Evolutionary conservation across 64 coral and sea anemone genomes (phyloP).

Genomic region (Montipora cactus): DNA sequence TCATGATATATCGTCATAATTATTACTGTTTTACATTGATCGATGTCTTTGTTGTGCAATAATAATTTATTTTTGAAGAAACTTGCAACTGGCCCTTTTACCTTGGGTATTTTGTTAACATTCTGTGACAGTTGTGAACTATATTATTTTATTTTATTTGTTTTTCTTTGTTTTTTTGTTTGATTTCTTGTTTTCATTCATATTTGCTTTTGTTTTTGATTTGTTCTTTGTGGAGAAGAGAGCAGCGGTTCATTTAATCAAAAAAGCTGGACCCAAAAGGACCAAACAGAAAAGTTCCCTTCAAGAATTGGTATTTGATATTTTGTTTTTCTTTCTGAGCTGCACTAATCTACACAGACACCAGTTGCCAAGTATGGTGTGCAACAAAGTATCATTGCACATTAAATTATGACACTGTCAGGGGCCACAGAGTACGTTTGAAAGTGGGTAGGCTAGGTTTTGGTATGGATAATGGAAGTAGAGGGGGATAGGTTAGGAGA

Average conservation of each 20-base stretch:
- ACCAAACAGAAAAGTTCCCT: slow-evolving; percentile 24
- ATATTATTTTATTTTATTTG: neutral
- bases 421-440: too few species aligned
- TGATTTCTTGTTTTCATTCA: neutral
- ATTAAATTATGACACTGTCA: too few species aligned
- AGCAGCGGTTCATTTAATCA: slow-evolving; percentile 16
- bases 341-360: too few species aligned
- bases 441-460: too few species aligned
- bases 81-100: neutral
- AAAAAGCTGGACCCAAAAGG: slow-evolving; percentile 17
- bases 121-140: neutral
- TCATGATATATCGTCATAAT: too few species aligned
- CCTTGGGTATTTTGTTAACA: neutral
- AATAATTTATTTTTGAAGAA: too few species aligned
- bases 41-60: too few species aligned
- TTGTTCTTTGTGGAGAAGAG: neutral
- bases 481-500: too few species aligned
- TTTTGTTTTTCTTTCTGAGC: neutral
- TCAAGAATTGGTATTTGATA: slow-evolving; percentile 15
- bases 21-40: too few species aligned
- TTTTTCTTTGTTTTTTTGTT: neutral
- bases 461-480: too few species aligned
- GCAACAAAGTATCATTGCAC: too few species aligned
- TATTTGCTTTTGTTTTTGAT: slow-evolving; percentile 20
- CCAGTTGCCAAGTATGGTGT: too few species aligned